phyloP scores from a whole-genome alignment of 2,888 invertebrate genomes.

The Chymomyza fuscimana region DNA sequence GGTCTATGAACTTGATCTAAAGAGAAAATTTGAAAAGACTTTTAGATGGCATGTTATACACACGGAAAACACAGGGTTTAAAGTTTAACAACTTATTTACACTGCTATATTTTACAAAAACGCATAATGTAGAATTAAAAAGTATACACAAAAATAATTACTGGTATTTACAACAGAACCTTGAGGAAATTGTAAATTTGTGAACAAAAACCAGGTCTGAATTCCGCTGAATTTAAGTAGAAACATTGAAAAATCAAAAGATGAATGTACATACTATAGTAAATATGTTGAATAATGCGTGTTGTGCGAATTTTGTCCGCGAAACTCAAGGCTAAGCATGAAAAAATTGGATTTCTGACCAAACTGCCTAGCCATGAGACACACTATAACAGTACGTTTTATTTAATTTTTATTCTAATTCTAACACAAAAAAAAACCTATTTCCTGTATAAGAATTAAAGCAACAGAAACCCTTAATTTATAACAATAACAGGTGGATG shows the following conservation, averaged over 20 bases:
- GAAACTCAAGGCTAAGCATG: slow-evolving; percentile 70
- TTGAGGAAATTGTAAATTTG: neutral
- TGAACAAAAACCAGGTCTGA: neutral
- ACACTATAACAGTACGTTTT: slow-evolving; percentile 14
- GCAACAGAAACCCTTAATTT: too few species aligned
- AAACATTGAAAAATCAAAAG: neutral
- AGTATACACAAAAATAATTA: neutral
- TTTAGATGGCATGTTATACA: neutral
- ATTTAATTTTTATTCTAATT: too few species aligned
- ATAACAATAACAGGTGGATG: too few species aligned
- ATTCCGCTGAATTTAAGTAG: neutral
- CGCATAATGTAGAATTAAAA: neutral
- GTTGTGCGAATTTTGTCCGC: slow-evolving; percentile 40
- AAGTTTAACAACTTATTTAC: neutral
- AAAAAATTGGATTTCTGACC: slow-evolving; percentile 49
- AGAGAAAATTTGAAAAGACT: neutral
- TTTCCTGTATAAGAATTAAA: too few species aligned
- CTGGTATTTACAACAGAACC: neutral
- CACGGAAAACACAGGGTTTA: neutral
- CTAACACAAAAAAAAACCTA: too few species aligned
- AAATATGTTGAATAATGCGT: neutral
- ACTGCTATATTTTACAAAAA: too few species aligned
- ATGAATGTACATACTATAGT: neutral
- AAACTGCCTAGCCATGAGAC: slow-evolving; percentile 25
- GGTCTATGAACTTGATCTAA: slow-evolving; percentile 32